Evolutionary conservation across 2,888 invertebrate species (phyloP).

Genomic region (Muscina levida): DNA sequence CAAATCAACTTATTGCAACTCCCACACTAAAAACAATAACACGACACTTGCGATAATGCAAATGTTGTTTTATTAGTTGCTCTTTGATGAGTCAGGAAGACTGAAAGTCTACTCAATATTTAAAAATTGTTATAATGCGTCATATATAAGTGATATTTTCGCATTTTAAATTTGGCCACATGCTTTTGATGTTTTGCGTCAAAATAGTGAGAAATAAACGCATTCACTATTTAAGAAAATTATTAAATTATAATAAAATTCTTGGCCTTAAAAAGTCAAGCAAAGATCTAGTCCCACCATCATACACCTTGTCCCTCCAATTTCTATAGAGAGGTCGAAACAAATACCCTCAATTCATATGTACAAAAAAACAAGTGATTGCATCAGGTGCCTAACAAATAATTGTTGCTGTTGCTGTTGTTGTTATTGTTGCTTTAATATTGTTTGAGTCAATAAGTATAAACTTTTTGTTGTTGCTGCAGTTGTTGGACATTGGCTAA

Average conservation of each 20-base stretch:
- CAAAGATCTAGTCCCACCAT: no score
- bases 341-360: conserved; percentile 15
- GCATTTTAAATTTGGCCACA: conserved; percentile 13
- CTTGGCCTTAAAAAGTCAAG: no score
- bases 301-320: not conserved
- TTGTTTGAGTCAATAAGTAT: conserved; percentile 71
- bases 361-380: conserved; percentile 58
- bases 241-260: not conserved
- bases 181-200: no score
- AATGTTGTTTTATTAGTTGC: no score
- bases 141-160: conserved; percentile 12
- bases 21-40: no score
- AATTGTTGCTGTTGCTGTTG: conserved; percentile 29
- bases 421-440: conserved; percentile 43
- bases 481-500: conserved; percentile 55
- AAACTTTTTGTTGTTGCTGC: conserved; percentile 57
- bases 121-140: conserved; percentile 9
- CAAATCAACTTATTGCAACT: no score
- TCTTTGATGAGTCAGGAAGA: no score
- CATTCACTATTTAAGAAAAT: not conserved
- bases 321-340: not conserved
- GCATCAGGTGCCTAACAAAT: conserved; percentile 57
- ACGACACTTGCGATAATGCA: no score
- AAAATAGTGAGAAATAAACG: no score
- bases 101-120: not conserved